Percentiles rank a stretch among this genome's conserved stretches.
These are phyloP conservation scores for Nesoenas mayeri DNA, from an alignment of 2,113 vertebrate species.

Conservation along the genomic window DNA sequence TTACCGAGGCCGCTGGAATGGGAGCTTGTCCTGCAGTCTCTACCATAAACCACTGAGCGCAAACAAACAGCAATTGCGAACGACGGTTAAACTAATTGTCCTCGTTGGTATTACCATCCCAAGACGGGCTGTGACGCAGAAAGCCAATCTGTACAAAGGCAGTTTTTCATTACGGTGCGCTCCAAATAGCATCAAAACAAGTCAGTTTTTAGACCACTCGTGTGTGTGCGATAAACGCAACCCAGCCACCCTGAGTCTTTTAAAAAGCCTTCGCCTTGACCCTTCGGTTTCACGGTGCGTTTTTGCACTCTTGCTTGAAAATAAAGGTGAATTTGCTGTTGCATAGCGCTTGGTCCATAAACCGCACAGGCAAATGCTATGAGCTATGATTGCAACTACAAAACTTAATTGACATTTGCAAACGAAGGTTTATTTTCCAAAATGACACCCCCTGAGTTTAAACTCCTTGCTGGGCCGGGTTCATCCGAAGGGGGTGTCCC, in stretches of 20 bases:
- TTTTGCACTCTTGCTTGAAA: conserved; percentile 23
- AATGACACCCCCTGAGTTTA: rapidly evolving
- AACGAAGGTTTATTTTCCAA: background rate
- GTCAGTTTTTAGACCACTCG: conserved; percentile 6
- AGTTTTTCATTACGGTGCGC: background rate
- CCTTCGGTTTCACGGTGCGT: background rate
- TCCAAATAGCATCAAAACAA: conserved; percentile 59
- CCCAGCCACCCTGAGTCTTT: background rate
- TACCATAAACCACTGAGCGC: conserved; percentile 4
- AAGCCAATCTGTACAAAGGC: background rate
- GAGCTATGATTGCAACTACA: background rate
- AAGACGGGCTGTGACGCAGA: background rate
- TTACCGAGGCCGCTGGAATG: background rate
- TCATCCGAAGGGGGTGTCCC: background rate
- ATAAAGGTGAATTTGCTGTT: background rate
- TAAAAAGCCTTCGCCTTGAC: conserved; percentile 3
- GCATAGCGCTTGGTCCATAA: background rate
- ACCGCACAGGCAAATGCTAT: rapidly evolving
- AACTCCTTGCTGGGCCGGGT: background rate
- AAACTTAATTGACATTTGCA: background rate
- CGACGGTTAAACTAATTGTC: background rate
- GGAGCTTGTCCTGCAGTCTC: background rate
- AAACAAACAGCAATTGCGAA: conserved; percentile 27
- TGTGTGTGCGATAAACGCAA: background rate
- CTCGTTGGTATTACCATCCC: background rate